These are phyloP conservation scores for Poecilobothrus nobilitatus DNA, from an alignment of 2,888 invertebrate species.

Conservation along the genomic window DNA sequence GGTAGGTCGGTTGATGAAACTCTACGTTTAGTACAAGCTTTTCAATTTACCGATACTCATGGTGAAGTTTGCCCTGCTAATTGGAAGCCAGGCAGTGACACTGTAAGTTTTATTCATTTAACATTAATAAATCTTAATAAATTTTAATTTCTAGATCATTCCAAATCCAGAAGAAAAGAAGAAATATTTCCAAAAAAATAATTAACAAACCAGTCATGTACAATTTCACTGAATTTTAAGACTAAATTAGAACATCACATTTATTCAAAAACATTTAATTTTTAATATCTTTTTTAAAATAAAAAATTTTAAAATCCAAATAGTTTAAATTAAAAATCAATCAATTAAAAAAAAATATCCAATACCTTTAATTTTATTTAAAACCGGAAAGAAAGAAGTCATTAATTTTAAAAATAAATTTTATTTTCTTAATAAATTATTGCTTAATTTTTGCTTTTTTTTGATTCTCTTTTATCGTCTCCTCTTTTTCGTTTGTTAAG, in stretches of 20 bases:
- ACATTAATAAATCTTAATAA: conserved; percentile 15
- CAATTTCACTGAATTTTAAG: background rate
- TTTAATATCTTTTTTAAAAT: background rate
- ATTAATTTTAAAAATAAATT: background rate
- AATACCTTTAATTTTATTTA: too few species aligned
- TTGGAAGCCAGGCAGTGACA: conserved; percentile 90
- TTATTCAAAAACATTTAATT: background rate
- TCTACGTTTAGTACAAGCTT: conserved; percentile 83
- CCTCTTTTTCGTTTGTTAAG: conserved; percentile 82
- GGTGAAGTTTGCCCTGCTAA: conserved; percentile 94
- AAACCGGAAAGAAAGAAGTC: too few species aligned
- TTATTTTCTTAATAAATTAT: background rate
- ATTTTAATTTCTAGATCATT: conserved; percentile 55
- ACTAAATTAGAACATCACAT: background rate
- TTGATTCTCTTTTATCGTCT: conserved; percentile 22
- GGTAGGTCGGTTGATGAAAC: conserved; percentile 93
- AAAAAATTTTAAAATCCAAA: background rate
- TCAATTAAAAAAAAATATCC: too few species aligned
- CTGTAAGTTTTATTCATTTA: conserved; percentile 51
- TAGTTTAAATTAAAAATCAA: too few species aligned
- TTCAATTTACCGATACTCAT: conserved; percentile 84
- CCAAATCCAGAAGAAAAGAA: conserved; percentile 72
- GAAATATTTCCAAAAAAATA: conserved; percentile 65
- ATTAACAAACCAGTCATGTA: conserved; percentile 24
- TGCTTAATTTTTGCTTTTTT: conserved; percentile 14